Evolutionary conservation across 2,797 vertebrate species (phyloP), one percentile per base, ranked within the genome.

Genomic region (Tapirus indicus): DNA sequence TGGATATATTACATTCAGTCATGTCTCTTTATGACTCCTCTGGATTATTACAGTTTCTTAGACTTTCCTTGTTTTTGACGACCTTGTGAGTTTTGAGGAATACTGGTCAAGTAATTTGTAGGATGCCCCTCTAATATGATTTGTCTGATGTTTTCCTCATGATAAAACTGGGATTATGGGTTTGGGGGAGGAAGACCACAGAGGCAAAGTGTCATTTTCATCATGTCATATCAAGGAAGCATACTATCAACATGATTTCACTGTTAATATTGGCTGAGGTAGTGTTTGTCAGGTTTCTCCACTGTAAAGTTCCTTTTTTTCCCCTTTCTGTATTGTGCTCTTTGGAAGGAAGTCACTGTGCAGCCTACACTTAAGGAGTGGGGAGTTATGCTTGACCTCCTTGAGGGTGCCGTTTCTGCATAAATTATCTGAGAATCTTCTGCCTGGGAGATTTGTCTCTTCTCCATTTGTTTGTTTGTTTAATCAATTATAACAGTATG

Each of bases 161-260:
- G 68, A 52, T 84, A 71, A 79, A 49, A 16, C 27, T 54, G 41
- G 83, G 18, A 58, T 38, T 84, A 29, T 23, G 29, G 35, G 8
- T 93, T 92, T 96, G 2, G 64, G 38, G 38, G 20, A 87, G 5
- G 29, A 75, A 94, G 27, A 77, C 14, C 32, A 38, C 47, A 86
- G 52, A 96, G 47, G 23, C 77, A 74, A 83, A 54, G 58, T 86
- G 66, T 69, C 44, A 29, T 97, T 96, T 95, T 95, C 68, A 64
- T 75, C 72, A 71, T 20, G 41, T 52, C 14, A 4, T 66, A 8
- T 86, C 62, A 62, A 9, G 29, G 64, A 72, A 44, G 27, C 35
- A 23, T 79, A 5, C 20, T 44, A 0, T 21, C 68, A 92, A 1
- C 54, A 0, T 87, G 83, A 62, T 58, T 91, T 83, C 74, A 78